Base-by-base conservation (phyloP, 2,797 vertebrate species). In the Lycodopsis pacificus region DNA sequence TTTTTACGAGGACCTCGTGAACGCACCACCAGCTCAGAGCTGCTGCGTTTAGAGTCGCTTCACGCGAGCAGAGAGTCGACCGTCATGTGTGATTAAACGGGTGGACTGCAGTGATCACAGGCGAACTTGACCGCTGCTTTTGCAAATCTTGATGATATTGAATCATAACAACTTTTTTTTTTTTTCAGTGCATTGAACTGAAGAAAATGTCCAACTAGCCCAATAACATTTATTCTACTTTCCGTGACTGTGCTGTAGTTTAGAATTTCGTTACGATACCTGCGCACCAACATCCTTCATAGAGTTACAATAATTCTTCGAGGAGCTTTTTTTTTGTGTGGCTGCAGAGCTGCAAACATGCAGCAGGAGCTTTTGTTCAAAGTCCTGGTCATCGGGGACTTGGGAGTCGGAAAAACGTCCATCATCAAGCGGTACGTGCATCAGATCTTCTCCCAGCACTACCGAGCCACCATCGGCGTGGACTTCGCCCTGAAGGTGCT, bases 361-460 rank as follows among this genome's bases (percentile, higher is more conserved):
- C 94, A 95, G 88, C 92, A 92, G 83, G 96, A 96, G 86, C 92
- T 94, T 22, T 61, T 96, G 42, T 94, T 96, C 49, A 96, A 96
- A 88, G 93, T 96, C 2, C 82, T 96, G 49, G 94, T 96, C 17
- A 93, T 96, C 48, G 95, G 96, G 20, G 96, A 96, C 76, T 68
- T 96, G 13, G 95, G 96, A 20, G 95, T 96, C 0, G 95, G 96
- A 0, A 96, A 96, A 70, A 96, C 95, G 0, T 95, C 95, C 71
- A 95, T 96, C 79, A 95, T 96, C 69, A 95, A 95, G 88, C 94
- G 95, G 15, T 95, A 96, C 73, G 95, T 96, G 25, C 94, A 96
- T 56, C 95, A 95, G 84, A 93, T 96, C 80, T 96, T 95, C 91
- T 96, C 96, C 68, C 95, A 96, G 72, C 95, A 96, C 73, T 96